These are phyloP conservation scores for Caradrina clavipalpis DNA, from an alignment of 2,888 invertebrate species.

Conservation along the genomic window DNA sequence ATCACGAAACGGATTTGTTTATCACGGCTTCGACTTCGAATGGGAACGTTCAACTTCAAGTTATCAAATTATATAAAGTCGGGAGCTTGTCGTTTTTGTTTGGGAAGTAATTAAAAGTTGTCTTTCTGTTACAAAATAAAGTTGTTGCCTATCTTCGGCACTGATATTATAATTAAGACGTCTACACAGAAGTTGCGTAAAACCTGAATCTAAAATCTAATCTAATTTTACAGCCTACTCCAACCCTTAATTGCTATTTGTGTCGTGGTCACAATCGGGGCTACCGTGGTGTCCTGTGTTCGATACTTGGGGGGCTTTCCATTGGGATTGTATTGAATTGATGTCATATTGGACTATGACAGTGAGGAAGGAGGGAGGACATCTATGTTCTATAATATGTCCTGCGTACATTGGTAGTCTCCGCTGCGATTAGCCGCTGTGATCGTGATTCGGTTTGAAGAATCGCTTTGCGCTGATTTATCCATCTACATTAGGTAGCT, in stretches of 20 bases:
- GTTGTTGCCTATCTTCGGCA: constrained; percentile 59
- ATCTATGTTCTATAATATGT: too few relatives aligned
- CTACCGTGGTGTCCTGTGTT: too few relatives aligned
- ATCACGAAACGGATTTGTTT: constrained; percentile 58
- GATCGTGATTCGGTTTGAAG: too few relatives aligned
- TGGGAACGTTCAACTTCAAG: constrained; percentile 53
- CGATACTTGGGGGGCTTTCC: too few relatives aligned
- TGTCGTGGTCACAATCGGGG: neutral
- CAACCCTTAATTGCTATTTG: neutral
- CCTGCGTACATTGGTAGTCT: too few relatives aligned
- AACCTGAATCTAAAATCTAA: neutral
- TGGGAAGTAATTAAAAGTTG: constrained; percentile 75
- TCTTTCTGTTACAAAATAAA: constrained; percentile 67
- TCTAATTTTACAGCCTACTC: neutral
- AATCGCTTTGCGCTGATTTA: too few relatives aligned
- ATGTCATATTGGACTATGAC: too few relatives aligned
- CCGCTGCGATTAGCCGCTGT: too few relatives aligned
- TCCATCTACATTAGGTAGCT: too few relatives aligned
- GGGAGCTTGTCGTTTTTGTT: constrained; percentile 69
- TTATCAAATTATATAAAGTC: constrained; percentile 69
- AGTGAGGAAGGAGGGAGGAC: too few relatives aligned
- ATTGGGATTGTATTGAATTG: too few relatives aligned
- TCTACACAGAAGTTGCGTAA: neutral
- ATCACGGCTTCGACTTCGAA: constrained; percentile 48
- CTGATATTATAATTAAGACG: constrained; percentile 55